Base-by-base conservation (phyloP, 2,113 vertebrate species). In the Menidia beryllina region DNA sequence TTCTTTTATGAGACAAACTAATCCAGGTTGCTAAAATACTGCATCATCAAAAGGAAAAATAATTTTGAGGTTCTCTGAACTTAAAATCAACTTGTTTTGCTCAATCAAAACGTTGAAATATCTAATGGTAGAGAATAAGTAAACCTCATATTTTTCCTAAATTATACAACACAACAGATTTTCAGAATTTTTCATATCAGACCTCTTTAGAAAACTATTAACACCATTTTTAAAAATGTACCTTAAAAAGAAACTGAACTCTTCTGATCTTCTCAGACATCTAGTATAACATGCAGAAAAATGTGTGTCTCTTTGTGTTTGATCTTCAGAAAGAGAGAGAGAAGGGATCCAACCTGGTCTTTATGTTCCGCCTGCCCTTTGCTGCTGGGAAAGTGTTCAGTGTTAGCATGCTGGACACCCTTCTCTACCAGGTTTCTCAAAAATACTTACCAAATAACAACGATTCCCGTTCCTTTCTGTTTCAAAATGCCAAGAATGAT, bases 341-440 rank as follows among this genome's bases (percentile, higher is more conserved):
- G 77, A 93, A 93, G 9, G 94, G 94, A 2, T 95, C 94, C 77
- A 95, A 95, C 86, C 86, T 95, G 81, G 92, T 94, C 65, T 95
- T 95, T 71, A 95, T 95, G 94, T 95, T 95, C 88, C 92, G 94
- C 19, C 79, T 95, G 84, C 94, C 94, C 12, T 95, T 95, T 15
- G 93, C 94, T 38, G 94, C 94, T 19, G 94, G 94, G 66, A 95
- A 94, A 68, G 94, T 95, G 55, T 95, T 95, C 85, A 95, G 94
- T 30, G 94, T 95, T 73, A 95, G 94, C 86, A 95, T 95, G 94
- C 76, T 95, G 76, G 94, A 95, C 83, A 95, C 94, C 5, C 90
- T 95, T 36, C 93, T 95, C 45, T 95, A 95, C 81, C 94, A 95
- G 94, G 94, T 95, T 89, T 67, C 57, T 61, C 1, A 26, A 20